Evolutionary conservation across 2,113 vertebrate species (phyloP).

Genomic region (Shinisaurus crocodilurus): DNA sequence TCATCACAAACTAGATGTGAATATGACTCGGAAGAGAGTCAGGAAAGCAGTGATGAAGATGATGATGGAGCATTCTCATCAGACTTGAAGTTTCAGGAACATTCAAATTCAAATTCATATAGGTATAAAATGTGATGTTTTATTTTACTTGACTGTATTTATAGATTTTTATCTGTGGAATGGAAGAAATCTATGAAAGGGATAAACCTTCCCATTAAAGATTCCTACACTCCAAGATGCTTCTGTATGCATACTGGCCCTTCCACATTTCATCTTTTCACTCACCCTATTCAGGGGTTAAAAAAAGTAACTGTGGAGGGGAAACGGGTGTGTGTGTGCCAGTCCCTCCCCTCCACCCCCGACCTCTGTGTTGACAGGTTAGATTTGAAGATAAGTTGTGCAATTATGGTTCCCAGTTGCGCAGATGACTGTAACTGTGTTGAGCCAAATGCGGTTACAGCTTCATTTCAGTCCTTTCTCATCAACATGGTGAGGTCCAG

Average conservation of each 20-base stretch:
- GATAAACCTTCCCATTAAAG: neutral
- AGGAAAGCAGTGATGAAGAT: conserved; percentile 85
- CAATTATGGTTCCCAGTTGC: no score
- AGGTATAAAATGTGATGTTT: conserved; percentile 77
- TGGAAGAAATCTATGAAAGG: neutral
- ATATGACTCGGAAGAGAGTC: conserved; percentile 96
- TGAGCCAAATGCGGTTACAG: no score
- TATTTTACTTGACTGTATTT: neutral
- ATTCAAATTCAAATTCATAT: conserved; percentile 96
- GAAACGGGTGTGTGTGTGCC: no score
- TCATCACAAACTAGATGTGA: conserved; percentile 83
- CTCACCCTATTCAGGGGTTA: neutral
- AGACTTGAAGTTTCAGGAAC: conserved; percentile 84
- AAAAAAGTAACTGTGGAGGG: no score
- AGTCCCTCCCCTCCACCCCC: no score
- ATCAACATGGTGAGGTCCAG: no score
- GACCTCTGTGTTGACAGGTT: no score
- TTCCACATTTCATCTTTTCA: neutral
- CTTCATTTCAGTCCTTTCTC: no score
- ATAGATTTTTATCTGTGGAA: neutral
- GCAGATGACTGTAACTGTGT: no score
- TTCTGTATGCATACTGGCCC: neutral
- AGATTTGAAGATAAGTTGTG: no score
- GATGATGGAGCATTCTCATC: conserved; percentile 81
- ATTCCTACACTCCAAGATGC: neutral